These are phyloP conservation scores for Polypterus bichir DNA, from an alignment of 2,113 vertebrate genomes.

Conservation along the genomic window DNA sequence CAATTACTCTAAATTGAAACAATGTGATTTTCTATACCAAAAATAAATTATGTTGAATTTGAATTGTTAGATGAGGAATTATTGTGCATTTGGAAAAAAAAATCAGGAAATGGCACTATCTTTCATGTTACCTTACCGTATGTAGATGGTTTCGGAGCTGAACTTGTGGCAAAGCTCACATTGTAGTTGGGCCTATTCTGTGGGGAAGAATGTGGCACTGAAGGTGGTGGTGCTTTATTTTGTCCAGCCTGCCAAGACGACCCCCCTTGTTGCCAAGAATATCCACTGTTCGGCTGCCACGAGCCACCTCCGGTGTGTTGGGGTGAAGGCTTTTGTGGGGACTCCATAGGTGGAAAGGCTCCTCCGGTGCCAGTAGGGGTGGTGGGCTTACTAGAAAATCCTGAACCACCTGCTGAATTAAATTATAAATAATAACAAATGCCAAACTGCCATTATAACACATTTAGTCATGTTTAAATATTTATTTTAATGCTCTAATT, in stretches of 20 bases:
- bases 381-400: constrained; percentile 88
- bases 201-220: constrained; percentile 72
- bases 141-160: no score
- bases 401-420: constrained; percentile 51
- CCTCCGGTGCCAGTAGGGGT: constrained; percentile 78
- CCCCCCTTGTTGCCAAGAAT: constrained; percentile 54
- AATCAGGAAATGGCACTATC: no score
- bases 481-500: no score
- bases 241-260: constrained; percentile 36
- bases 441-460: no score
- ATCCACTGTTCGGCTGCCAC: constrained; percentile 64
- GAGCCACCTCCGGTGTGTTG: constrained; percentile 57
- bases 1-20: no score
- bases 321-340: constrained; percentile 75
- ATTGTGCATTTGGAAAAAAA: no score
- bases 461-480: no score
- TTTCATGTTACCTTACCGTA: no score
- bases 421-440: no score
- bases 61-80: no score
- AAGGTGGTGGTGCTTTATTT: constrained; percentile 49
- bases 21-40: no score
- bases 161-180: constrained; percentile 62
- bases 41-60: no score
- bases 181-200: constrained; percentile 95
- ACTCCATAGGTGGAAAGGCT: constrained; percentile 75